Evolutionary conservation across 2,888 invertebrate genomes (phyloP).

Genomic region (Heterodera filipjevi): DNA sequence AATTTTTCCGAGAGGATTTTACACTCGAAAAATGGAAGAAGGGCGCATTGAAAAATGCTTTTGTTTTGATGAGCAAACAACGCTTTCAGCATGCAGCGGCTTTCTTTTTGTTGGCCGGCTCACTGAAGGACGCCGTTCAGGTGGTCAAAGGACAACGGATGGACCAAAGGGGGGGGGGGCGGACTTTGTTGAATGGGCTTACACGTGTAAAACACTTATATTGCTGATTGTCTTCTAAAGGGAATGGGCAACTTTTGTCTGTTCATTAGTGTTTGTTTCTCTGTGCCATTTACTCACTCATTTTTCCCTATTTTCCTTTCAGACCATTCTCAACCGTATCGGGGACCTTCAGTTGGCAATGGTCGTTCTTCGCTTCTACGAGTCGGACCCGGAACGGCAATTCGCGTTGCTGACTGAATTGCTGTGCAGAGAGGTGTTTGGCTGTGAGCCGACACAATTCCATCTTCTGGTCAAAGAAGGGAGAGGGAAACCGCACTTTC

Average conservation of each 20-base stretch:
- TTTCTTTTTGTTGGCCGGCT: slow-evolving; percentile 92
- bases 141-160: slow-evolving; percentile 67
- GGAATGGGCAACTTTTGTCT: too few species aligned
- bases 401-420: slow-evolving; percentile 62
- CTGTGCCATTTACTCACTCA: background rate
- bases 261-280: too few species aligned
- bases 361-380: slow-evolving; percentile 86
- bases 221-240: too few species aligned
- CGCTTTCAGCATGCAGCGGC: slow-evolving; percentile 84
- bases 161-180: background rate
- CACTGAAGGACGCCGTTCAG: slow-evolving; percentile 91
- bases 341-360: slow-evolving; percentile 94
- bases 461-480: slow-evolving; percentile 34
- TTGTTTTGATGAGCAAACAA: slow-evolving; percentile 75
- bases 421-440: slow-evolving; percentile 56
- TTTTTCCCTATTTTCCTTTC: slow-evolving; percentile 25
- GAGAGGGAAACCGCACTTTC: slow-evolving; percentile 1
- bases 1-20: slow-evolving; percentile 94
- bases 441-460: slow-evolving; percentile 52
- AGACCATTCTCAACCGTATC: slow-evolving; percentile 85
- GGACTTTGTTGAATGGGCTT: too few species aligned
- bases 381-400: slow-evolving; percentile 75
- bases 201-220: too few species aligned
- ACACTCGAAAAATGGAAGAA: slow-evolving; percentile 90
- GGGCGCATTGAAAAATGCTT: slow-evolving; percentile 96